Percentiles rank a stretch among this genome's conserved stretches.
These are phyloP conservation scores for Channa argus DNA, from an alignment of 2,113 vertebrate species.

Conservation along the genomic window DNA sequence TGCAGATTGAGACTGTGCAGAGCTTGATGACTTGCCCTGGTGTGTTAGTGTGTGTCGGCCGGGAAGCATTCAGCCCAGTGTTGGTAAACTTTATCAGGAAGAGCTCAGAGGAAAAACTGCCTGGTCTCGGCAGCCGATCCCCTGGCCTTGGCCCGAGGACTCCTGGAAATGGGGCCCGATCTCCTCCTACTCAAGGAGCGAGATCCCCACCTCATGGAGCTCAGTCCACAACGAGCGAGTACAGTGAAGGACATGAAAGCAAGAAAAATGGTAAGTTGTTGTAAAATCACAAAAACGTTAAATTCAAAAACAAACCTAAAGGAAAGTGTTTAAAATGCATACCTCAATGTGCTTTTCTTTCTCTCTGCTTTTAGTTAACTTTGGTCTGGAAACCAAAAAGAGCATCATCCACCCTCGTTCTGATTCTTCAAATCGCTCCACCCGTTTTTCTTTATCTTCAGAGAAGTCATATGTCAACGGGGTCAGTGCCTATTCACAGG, in stretches of 20 bases:
- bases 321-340: neutral
- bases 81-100: slow-evolving; percentile 81
- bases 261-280: slow-evolving; percentile 76
- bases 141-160: slow-evolving; percentile 69
- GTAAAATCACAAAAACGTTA: neutral
- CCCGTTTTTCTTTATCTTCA: slow-evolving; percentile 84
- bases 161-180: slow-evolving; percentile 71
- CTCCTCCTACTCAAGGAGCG: slow-evolving; percentile 60
- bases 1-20: slow-evolving; percentile 89
- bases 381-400: slow-evolving; percentile 90
- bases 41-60: slow-evolving; percentile 87
- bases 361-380: slow-evolving; percentile 81
- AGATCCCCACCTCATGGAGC: slow-evolving; percentile 68
- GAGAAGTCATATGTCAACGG: slow-evolving; percentile 83
- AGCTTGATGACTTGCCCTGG: slow-evolving; percentile 85
- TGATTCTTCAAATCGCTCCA: slow-evolving; percentile 83
- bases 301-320: neutral
- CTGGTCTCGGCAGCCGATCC: slow-evolving; percentile 36
- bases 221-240: slow-evolving; percentile 75
- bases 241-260: slow-evolving; percentile 82
- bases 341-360: slow-evolving; percentile 9
- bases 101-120: slow-evolving; percentile 82
- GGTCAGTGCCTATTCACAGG: slow-evolving; percentile 33
- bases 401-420: slow-evolving; percentile 90
- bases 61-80: slow-evolving; percentile 86